Conservation (phyloP, 2,113 vertebrate genomes). For the Ophiodon elongatus region DNA sequence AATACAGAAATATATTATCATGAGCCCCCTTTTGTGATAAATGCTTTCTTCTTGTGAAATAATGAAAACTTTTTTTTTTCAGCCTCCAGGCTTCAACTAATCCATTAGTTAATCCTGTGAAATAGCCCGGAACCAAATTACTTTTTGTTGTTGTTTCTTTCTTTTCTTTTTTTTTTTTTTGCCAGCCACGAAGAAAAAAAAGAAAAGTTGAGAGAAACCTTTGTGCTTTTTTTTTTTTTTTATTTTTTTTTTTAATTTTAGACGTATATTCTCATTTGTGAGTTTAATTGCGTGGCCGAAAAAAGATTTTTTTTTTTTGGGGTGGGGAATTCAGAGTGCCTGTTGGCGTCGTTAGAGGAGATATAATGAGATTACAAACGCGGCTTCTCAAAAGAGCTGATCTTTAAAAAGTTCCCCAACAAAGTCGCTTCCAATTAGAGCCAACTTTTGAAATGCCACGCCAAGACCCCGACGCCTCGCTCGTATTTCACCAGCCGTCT, state of each 20-base stretch:
- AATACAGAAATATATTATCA: constrained; percentile 22
- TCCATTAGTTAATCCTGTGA: constrained; percentile 39
- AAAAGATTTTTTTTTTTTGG: constrained; percentile 29
- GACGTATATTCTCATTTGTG: constrained; percentile 27
- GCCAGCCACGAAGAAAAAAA: background rate
- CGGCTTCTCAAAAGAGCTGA: constrained; percentile 38
- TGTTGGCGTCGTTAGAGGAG: constrained; percentile 44
- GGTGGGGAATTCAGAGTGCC: constrained; percentile 20
- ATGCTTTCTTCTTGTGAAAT: constrained; percentile 40
- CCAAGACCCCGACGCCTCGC: background rate
- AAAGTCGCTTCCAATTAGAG: constrained; percentile 58
- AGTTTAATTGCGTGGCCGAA: constrained; percentile 33
- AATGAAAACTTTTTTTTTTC: constrained; percentile 38
- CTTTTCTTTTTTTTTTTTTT: too few species aligned
- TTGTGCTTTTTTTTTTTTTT: too few species aligned
- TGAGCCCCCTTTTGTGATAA: constrained; percentile 27
- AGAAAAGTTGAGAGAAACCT: background rate
- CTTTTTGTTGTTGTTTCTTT: background rate
- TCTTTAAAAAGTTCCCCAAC: constrained; percentile 53
- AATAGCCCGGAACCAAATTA: background rate
- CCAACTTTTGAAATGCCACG: constrained; percentile 52
- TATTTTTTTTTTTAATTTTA: too few species aligned
- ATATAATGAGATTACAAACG: constrained; percentile 40
- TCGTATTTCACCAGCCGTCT: constrained; percentile 4
- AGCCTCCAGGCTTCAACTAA: constrained; percentile 37